Percentiles rank a stretch among this genome's conserved stretches.
These are phyloP conservation scores for Rostratula benghalensis DNA, from an alignment of 2,113 vertebrate species.

Conservation along the genomic window DNA sequence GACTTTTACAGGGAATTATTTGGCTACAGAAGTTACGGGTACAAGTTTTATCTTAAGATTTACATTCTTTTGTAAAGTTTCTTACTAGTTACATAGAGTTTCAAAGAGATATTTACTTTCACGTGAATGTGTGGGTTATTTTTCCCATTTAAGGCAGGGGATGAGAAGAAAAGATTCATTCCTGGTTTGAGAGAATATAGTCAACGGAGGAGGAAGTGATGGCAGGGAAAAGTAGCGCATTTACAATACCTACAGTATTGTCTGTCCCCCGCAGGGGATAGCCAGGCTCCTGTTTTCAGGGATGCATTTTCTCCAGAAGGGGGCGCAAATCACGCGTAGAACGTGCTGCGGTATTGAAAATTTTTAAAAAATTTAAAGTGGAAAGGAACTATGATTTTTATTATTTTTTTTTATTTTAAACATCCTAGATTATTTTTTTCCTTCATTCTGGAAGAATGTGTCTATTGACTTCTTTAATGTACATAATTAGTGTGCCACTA, in stretches of 20 bases:
- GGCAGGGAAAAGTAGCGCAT: background rate
- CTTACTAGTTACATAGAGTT: background rate
- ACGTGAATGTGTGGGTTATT: background rate
- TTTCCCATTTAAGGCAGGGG: background rate
- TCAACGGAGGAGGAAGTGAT: background rate
- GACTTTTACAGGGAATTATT: background rate
- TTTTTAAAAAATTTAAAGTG: no score
- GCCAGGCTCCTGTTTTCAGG: fast-evolving
- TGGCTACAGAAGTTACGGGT: background rate
- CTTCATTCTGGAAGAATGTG: background rate
- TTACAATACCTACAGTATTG: background rate
- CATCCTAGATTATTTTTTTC: background rate
- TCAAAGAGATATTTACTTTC: background rate
- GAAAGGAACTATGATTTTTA: background rate
- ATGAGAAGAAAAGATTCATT: background rate
- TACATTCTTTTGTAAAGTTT: background rate
- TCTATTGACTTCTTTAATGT: background rate
- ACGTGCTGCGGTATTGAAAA: fast-evolving
- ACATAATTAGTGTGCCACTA: background rate
- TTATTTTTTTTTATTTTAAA: background rate
- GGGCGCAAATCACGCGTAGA: background rate
- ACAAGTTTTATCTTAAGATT: background rate
- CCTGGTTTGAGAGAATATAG: background rate
- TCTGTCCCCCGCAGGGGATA: background rate
- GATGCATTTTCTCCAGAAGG: background rate